Conservation (phyloP, 2,888 invertebrate species). For the Epinotia brunnichana region DNA sequence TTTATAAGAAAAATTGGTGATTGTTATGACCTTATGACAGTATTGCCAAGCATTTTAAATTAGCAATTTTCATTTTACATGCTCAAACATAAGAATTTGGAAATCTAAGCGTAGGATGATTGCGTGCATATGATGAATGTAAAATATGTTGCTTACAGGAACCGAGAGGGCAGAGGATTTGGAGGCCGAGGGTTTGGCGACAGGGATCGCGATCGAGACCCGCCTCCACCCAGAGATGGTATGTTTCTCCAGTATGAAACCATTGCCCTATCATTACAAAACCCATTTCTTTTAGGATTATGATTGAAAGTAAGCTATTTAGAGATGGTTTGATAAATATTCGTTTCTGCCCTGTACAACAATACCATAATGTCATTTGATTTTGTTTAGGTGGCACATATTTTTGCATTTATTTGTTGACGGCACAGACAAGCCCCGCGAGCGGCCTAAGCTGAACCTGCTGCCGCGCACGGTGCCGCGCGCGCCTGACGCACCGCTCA, state of each 20-base stretch:
- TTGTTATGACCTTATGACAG: no score
- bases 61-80: no score
- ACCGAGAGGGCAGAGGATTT: constrained; percentile 73
- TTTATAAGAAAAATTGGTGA: no score
- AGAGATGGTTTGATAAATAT: no score
- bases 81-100: not conserved
- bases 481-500: constrained; percentile 72
- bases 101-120: not conserved
- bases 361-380: no score
- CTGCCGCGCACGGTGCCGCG: constrained; percentile 91
- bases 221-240: constrained; percentile 75
- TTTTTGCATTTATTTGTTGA: not conserved
- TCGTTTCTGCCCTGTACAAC: no score
- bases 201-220: constrained; percentile 68
- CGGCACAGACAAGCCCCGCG: constrained; percentile 80
- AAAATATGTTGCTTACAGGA: constrained; percentile 51
- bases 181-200: constrained; percentile 75
- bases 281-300: not conserved
- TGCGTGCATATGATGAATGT: no score
- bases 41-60: no score
- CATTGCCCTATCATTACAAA: no score
- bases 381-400: no score
- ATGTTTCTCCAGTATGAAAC: constrained; percentile 36
- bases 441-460: constrained; percentile 91
- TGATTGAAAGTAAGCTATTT: no score